Conservation (phyloP, 2,113 vertebrate genomes). For the Hippocampus barbouri region DNA sequence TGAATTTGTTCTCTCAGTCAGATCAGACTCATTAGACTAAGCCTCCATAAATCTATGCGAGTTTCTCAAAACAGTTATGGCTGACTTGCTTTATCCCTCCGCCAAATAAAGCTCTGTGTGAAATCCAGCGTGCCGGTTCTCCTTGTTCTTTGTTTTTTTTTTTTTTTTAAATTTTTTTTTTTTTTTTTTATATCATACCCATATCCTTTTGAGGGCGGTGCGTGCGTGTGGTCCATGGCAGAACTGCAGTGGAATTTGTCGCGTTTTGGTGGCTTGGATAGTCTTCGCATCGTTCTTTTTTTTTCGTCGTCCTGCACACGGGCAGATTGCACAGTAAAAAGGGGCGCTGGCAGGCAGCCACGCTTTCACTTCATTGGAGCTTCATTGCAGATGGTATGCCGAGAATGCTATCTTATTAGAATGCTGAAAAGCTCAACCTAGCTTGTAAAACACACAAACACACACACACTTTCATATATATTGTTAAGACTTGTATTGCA, state of each 20-base stretch:
- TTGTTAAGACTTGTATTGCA: not conserved
- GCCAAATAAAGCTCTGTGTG: constrained; percentile 54
- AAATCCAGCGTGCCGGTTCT: constrained; percentile 55
- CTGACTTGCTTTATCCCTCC: constrained; percentile 54
- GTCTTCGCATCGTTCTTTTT: constrained; percentile 53
- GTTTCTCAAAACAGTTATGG: constrained; percentile 42
- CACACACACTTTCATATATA: constrained; percentile 9
- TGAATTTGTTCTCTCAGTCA: constrained; percentile 35
- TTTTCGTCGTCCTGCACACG: constrained; percentile 55
- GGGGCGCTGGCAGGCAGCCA: constrained; percentile 72
- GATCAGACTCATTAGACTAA: constrained; percentile 49
- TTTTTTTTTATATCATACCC: constrained; percentile 49
- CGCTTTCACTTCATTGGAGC: constrained; percentile 50
- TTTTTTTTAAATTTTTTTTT: constrained; percentile 48
- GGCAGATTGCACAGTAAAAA: constrained; percentile 69
- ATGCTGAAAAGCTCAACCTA: constrained; percentile 30
- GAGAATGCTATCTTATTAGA: constrained; percentile 61
- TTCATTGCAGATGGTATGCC: constrained; percentile 75
- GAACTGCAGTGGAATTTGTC: constrained; percentile 60
- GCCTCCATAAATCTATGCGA: constrained; percentile 56
- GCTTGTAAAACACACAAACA: constrained; percentile 11
- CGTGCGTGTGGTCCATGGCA: constrained; percentile 52
- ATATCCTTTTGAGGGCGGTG: constrained; percentile 43
- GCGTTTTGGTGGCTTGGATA: constrained; percentile 43
- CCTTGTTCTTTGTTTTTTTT: constrained; percentile 46